Evolutionary conservation across 2,797 vertebrate species (phyloP), one percentile per base, ranked within the genome.

Genomic region (Staurois parvus): DNA sequence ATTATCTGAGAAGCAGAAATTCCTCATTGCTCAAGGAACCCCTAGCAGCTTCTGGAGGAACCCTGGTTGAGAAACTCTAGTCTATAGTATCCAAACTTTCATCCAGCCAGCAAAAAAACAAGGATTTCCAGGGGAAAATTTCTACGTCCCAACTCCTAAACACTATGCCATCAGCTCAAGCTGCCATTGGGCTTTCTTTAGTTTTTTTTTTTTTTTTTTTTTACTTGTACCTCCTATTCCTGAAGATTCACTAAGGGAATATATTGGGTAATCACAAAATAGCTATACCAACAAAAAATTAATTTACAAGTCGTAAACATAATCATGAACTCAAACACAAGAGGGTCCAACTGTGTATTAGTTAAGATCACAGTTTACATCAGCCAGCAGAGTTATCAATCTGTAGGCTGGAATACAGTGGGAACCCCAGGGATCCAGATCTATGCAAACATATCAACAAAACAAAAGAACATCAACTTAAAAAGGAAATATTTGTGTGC

Each of bases 291-390:
- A 70, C 69, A 81, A 72, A 48, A n/a, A 81, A 72, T 72, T 62
- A 32, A 62, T 26, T 59, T 37, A 29, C 15, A 66, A 32, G 66
- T 56, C 32, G 40, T 28, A 34, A 66, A 73, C 62, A 64, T 62
- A 84, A 77, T 76, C 80, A 76, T 56, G 67, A 76, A 62, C 32
- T 68, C 62, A 84, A 78, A 84, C n/a, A 45, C 26, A 48, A 79
- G n/a, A 72, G 5, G 19, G 32, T 26, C 56, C 84, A 29, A 32
- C 32, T 26, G 72, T 48, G 70, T 52, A 42, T 40, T 72, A 45
- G 30, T 59, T 34, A 29, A 37, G 19, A 76, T 52, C 34, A 4
- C 45, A 79, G 76, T 81, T 76, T 81, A 75, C 77, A 80, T 75
- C 80, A 79, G 32, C 59, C 56, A 74, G 34, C 29, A 85, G 59